phyloP scores from a whole-genome alignment of 2,888 invertebrate genomes.

The Drosophila tripunctata region DNA sequence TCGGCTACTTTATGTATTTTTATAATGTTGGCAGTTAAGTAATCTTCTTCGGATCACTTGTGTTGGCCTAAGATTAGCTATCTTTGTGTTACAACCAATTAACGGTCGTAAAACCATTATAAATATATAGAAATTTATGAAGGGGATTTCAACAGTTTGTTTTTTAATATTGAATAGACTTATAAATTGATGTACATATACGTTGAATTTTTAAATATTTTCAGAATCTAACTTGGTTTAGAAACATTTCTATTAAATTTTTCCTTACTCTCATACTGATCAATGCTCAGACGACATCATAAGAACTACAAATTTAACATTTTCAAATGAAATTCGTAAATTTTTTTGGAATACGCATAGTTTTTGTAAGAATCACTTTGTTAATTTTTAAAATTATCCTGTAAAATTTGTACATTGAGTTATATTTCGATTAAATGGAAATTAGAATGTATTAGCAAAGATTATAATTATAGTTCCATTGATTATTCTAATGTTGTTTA shows the following conservation, averaged over 20 bases:
- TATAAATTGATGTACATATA: no score
- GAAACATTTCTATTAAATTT: no score
- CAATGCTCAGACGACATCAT: no score
- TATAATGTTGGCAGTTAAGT: background rate
- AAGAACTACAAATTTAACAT: no score
- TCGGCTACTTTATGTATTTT: conserved; percentile 25
- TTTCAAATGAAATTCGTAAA: no score
- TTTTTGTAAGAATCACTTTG: background rate
- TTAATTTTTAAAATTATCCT: no score
- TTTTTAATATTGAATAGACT: background rate
- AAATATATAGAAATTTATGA: background rate
- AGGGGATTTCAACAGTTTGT: no score
- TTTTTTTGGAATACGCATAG: background rate
- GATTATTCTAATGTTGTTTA: background rate
- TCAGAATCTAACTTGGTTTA: no score
- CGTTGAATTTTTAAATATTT: no score
- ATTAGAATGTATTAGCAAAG: background rate
- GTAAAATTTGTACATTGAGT: no score
- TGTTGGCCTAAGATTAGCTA: conserved; percentile 5
- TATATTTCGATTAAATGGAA: background rate
- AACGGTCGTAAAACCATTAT: background rate
- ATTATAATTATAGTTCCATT: background rate
- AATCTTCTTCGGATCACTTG: conserved; percentile 1
- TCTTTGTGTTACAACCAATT: background rate
- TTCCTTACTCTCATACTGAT: no score